phyloP scores from a whole-genome alignment of 1,140 invertebrate genomes.

The Alviniconcha marisindica region DNA sequence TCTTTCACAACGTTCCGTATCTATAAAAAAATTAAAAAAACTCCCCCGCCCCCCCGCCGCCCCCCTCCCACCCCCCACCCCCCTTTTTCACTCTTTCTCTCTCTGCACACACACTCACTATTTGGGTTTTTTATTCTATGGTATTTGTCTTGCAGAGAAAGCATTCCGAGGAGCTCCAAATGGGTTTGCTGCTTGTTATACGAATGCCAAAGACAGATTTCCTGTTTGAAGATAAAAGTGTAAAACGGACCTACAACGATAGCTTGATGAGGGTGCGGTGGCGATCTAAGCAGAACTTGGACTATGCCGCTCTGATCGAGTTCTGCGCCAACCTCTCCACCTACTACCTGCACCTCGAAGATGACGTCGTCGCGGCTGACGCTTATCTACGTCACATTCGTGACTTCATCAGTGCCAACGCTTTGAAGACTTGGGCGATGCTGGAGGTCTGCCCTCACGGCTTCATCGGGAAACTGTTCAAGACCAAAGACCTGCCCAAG shows the following conservation, averaged over 20 bases:
- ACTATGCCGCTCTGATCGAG: slow-evolving; percentile 71
- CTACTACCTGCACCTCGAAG: slow-evolving; percentile 74
- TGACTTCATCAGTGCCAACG: slow-evolving; percentile 56
- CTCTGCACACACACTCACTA: too few relatives aligned
- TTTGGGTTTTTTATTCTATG: too few relatives aligned
- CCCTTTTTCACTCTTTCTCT: too few relatives aligned
- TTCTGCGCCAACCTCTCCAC: slow-evolving; percentile 65
- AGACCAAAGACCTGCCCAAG: slow-evolving; percentile 60
- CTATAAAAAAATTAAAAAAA: too few relatives aligned
- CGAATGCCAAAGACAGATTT: slow-evolving; percentile 63
- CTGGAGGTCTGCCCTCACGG: slow-evolving; percentile 72
- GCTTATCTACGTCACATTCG: slow-evolving; percentile 66
- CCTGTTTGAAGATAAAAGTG: slow-evolving; percentile 57
- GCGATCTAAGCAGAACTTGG: slow-evolving; percentile 75
- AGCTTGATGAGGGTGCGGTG: slow-evolving; percentile 65
- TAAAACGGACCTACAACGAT: slow-evolving; percentile 70
- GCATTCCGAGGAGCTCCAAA: slow-evolving; percentile 22
- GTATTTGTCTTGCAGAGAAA: background rate
- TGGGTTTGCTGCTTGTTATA: slow-evolving; percentile 70
- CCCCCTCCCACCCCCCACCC: too few relatives aligned
- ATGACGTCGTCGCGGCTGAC: slow-evolving; percentile 69
- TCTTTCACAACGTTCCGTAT: too few relatives aligned
- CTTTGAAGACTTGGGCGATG: slow-evolving; percentile 61
- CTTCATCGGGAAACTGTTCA: slow-evolving; percentile 73
- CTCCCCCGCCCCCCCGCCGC: too few relatives aligned